Evolutionary conservation across 1,140 invertebrate genomes (phyloP).

Genomic region (Sycophaga agraensis): DNA sequence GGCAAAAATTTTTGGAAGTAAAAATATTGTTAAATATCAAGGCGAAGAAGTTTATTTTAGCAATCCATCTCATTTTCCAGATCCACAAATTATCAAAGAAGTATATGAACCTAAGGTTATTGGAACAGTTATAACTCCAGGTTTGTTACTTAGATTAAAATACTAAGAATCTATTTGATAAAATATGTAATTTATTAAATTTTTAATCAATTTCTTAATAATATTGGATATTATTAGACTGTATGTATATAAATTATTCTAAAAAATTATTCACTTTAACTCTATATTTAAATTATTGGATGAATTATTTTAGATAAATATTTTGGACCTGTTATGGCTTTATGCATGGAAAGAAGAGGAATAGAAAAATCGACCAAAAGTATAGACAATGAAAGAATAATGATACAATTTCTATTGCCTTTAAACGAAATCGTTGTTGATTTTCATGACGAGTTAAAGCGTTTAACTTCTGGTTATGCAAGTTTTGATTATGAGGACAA

Average conservation of each 20-base stretch:
- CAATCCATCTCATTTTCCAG: slow-evolving; percentile 83
- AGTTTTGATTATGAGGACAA: slow-evolving; percentile 97
- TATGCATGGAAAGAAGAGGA: slow-evolving; percentile 80
- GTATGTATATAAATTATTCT: neutral
- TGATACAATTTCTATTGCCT: slow-evolving; percentile 83
- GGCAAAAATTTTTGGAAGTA: slow-evolving; percentile 70
- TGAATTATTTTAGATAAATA: slow-evolving; percentile 64
- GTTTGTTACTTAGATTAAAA: slow-evolving; percentile 39
- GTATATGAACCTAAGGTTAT: slow-evolving; percentile 85
- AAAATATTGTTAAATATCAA: slow-evolving; percentile 66
- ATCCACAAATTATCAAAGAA: slow-evolving; percentile 67
- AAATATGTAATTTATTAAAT: no score
- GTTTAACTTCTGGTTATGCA: slow-evolving; percentile 88
- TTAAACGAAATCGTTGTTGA: slow-evolving; percentile 92
- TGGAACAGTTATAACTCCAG: slow-evolving; percentile 88
- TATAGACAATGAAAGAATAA: slow-evolving; percentile 79
- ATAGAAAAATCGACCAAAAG: slow-evolving; percentile 71
- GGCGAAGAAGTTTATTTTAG: slow-evolving; percentile 71
- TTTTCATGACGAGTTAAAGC: slow-evolving; percentile 93
- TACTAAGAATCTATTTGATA: no score
- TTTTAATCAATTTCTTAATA: no score
- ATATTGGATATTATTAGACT: no score
- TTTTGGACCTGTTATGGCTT: slow-evolving; percentile 67
- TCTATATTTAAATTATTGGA: no score
- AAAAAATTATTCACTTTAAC: slow-evolving; percentile 20